Evolutionary conservation across 2,888 invertebrate genomes (phyloP), one percentile per base, ranked within the genome.

Genomic region (Drosophila conformis): DNA sequence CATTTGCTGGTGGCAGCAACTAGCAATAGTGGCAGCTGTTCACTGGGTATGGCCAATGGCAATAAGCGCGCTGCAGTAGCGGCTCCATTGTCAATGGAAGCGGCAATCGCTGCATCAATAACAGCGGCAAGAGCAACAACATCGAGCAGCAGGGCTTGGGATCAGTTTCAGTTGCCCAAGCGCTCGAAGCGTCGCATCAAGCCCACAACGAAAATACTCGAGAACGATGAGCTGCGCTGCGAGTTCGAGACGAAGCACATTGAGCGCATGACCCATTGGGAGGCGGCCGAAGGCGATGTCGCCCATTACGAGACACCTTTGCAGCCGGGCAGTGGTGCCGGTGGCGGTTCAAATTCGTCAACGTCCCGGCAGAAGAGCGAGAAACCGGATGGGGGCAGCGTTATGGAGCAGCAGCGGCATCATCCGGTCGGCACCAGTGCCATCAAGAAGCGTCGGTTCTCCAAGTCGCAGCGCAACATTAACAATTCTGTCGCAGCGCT

Each of bases 121-220:
- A 7, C 21, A 21, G 13, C 42, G 21, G 59, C 60, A 51, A 33
- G 46, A 51, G 63, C 74, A 40, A 54, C 13, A 3, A n/a, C 68
- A 4, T 29, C 61, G 27, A 11, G 27, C 21, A 70, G 64, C 31
- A 75, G 40, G 5, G 78, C 46, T 46, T 15, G 46, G 46, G 25
- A 46, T 25, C 46, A 63, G 2, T 35, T 61, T 15, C 87, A 74
- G 54, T 59, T 81, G 57, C 92, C 92, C 0, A 92, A 94, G 83
- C 92, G 95, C 61, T 91, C 94, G 27, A 93, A 94, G 63, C 94
- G 95, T 6, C 94, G 95, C 63, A 94, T 96, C 61, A 96, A 96
- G 89, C 95, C 95, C 10, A 96, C 96, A 4, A 94, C 95, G 10
- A 96, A 96, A 91, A 94, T 95, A 53, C 92, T 96, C 31, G 95